A percentile compares a stretch with the other conserved stretches of the same genome.
Evolutionary conservation across 2,113 vertebrate species (phyloP).

Genomic region (Rutilus rutilus): DNA sequence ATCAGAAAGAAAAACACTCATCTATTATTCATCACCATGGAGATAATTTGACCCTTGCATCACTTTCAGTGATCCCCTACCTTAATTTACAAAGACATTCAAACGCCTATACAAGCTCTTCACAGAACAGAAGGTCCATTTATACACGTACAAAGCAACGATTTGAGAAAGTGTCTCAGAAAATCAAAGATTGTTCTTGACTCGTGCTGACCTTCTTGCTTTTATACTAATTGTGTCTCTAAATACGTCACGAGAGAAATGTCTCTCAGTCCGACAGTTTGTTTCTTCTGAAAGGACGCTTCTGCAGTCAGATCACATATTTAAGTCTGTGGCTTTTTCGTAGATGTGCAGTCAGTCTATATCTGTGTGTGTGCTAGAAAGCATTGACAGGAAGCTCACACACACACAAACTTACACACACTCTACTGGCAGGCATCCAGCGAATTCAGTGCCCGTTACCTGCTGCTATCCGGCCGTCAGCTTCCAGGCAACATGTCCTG

Average conservation of each 20-base stretch:
- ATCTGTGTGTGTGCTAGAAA: neutral
- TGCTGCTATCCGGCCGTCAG: slow-evolving; percentile 25
- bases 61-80: slow-evolving; percentile 7
- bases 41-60: slow-evolving; percentile 34
- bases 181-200: slow-evolving; percentile 10
- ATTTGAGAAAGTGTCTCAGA: neutral
- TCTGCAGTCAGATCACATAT: neutral
- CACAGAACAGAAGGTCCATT: neutral
- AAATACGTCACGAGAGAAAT: neutral
- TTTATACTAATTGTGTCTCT: neutral
- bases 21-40: slow-evolving; percentile 18
- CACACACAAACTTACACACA: neutral
- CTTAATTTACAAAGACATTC: slow-evolving; percentile 1
- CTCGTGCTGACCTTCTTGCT: neutral
- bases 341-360: neutral
- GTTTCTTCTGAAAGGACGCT: neutral
- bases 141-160: neutral
- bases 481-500: slow-evolving; percentile 36
- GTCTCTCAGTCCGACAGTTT: neutral
- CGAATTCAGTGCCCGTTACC: slow-evolving; percentile 31
- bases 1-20: slow-evolving; percentile 1
- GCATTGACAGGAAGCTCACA: neutral
- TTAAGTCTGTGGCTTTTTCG: neutral
- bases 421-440: slow-evolving; percentile 15
- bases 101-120: neutral